Base-by-base conservation (phyloP, 1,140 invertebrate genomes). In the Brachionus asplanchnoidis region DNA sequence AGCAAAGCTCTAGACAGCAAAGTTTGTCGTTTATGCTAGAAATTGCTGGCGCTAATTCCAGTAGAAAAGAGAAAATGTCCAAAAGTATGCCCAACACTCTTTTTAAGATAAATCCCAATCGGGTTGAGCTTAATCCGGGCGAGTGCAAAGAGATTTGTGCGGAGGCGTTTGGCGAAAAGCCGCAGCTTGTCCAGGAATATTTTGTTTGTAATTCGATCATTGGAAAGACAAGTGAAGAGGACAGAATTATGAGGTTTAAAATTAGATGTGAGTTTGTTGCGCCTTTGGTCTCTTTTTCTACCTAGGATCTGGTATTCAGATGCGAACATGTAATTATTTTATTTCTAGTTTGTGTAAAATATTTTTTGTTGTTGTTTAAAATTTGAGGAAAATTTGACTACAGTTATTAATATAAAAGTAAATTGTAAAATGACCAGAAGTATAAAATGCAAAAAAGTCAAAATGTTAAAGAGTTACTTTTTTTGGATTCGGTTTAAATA, bases 121-220 rank as follows among this genome's bases (percentile, higher is more conserved):
- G 89, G 46, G 88, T 90, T 86, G 89, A 90, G 78, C 86, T 90
- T 8, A 84, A 86, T 17, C 88, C 89, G n/a, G 89, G 89, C 5
- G 87, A 89, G 65, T 87, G 86, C 20, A 86, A 87, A 36, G 87
- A 88, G 11, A 86, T 89, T 28, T 85, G 85, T 23, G 85, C 90
- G 12, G 87, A 89, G 79, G 89, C 88, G 56, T 87, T 87, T 86
- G 88, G 89, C 12, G 86, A 87, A 85, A 89, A 88, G 26, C 89
- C 89, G 1, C 87, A 88, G 84, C 85, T 84, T 84, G 87, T 90
- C 8, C 85, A 87, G 20, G 89, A 90, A 84, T 85, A 85, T 12
- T 79, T 90, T 28, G 70, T 88, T 66, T 90, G 90, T 84, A 88
- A 89, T 85, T 88, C 89, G n/a, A 90, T 90, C 70, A 89, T 90